Evolutionary conservation across 2,888 invertebrate genomes (phyloP).

Genomic region (Drosophila prostipennis): DNA sequence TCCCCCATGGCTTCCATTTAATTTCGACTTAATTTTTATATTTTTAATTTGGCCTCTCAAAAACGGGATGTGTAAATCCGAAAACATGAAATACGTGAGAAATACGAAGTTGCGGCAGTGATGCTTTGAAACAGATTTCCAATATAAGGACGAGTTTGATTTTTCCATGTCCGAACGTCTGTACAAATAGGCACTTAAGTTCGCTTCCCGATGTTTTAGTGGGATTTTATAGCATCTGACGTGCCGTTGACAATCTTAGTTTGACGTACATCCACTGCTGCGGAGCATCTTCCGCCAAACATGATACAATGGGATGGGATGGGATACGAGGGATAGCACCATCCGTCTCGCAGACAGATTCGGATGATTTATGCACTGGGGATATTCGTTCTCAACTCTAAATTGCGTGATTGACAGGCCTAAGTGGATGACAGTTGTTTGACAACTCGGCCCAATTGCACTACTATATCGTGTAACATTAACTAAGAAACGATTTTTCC

Average conservation of each 20-base stretch:
- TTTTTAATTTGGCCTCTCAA: conserved; percentile 9
- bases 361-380: conserved; percentile 73
- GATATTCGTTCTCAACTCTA: conserved; percentile 57
- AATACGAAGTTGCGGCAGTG: conserved; percentile 67
- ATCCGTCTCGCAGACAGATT: conserved; percentile 46
- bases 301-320: conserved; percentile 23
- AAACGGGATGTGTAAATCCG: conserved; percentile 67
- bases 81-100: conserved; percentile 84
- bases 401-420: conserved; percentile 83
- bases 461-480: conserved; percentile 63
- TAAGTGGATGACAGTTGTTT: conserved; percentile 84
- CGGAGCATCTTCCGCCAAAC: conserved; percentile 37
- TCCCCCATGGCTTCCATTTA: not conserved
- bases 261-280: conserved; percentile 72
- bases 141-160: conserved; percentile 47
- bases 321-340: conserved; percentile 15
- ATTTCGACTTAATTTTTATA: not conserved
- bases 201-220: conserved; percentile 64
- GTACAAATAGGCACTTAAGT: conserved; percentile 68
- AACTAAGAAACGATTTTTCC: conserved; percentile 73
- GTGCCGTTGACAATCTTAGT: conserved; percentile 81
- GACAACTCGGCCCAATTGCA: conserved; percentile 79
- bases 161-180: conserved; percentile 52
- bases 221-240: conserved; percentile 76
- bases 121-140: conserved; percentile 37